Percentiles rank a stretch among this genome's conserved stretches.
Conservation (phyloP, 2,797 vertebrate species). For the Hydrocynus forskahlii region DNA sequence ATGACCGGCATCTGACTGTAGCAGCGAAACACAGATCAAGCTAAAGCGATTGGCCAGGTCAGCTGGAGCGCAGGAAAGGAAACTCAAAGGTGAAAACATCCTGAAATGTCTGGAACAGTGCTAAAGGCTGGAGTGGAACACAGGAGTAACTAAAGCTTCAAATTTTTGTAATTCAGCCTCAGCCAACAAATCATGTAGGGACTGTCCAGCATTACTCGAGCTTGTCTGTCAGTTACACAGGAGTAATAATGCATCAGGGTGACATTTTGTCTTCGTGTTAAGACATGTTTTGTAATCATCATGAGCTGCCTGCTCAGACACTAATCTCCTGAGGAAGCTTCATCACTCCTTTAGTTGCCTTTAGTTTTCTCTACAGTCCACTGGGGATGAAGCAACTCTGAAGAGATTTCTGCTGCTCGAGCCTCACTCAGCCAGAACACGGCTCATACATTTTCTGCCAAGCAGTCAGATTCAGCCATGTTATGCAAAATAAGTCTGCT, state of each 20-base stretch:
- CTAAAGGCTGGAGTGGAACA: neutral
- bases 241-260: neutral
- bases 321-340: conserved; percentile 2
- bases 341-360: conserved; percentile 11
- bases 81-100: neutral
- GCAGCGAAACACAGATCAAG: neutral
- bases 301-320: neutral
- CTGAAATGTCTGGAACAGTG: neutral
- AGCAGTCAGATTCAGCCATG: conserved; percentile 1
- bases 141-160: neutral
- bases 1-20: neutral
- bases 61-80: neutral
- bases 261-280: neutral
- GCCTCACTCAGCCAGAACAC: conserved; percentile 5
- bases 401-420: neutral
- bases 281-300: conserved; percentile 1
- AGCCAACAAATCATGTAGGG: neutral
- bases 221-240: neutral
- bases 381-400: neutral
- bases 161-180: neutral
- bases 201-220: neutral
- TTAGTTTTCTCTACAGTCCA: neutral
- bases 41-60: neutral
- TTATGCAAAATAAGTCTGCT: neutral
- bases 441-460: neutral